Conservation (phyloP, 1,140 invertebrate species). For the Anagrus nilaparvatae region DNA sequence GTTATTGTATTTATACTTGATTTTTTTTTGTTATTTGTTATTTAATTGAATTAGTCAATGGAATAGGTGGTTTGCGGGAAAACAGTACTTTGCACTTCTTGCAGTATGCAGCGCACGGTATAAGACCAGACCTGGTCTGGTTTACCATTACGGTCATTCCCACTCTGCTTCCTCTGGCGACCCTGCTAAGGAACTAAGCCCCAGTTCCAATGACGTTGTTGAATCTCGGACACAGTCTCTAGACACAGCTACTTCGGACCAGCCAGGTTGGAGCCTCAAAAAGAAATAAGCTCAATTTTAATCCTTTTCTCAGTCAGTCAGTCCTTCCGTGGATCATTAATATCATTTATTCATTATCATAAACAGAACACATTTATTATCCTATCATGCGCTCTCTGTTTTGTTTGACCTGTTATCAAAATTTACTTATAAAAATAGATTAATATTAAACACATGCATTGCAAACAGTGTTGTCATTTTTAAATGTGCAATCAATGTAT, state of each 20-base stretch:
- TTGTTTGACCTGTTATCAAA: too few relatives aligned
- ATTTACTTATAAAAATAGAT: too few relatives aligned
- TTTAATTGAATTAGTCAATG: slow-evolving; percentile 29
- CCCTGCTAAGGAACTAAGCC: slow-evolving; percentile 46
- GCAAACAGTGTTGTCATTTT: slow-evolving; percentile 18
- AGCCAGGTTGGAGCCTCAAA: slow-evolving; percentile 43
- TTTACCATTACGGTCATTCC: slow-evolving; percentile 94
- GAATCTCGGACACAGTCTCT: slow-evolving; percentile 44
- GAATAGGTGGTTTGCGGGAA: slow-evolving; percentile 43
- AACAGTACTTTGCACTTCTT: slow-evolving; percentile 47
- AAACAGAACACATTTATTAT: slow-evolving; percentile 13
- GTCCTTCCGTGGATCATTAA: slow-evolving; percentile 17
- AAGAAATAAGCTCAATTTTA: slow-evolving; percentile 40
- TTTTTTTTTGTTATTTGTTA: slow-evolving; percentile 8
- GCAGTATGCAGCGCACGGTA: slow-evolving; percentile 93
- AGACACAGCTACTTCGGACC: slow-evolving; percentile 43
- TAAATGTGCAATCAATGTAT: slow-evolving; percentile 6
- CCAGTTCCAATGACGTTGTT: slow-evolving; percentile 43
- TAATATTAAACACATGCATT: slow-evolving; percentile 20
- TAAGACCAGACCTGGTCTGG: slow-evolving; percentile 92
- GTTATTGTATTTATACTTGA: neutral
- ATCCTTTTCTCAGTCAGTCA: slow-evolving; percentile 24
- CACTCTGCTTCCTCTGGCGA: slow-evolving; percentile 55
- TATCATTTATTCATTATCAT: slow-evolving; percentile 15
- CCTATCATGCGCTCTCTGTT: slow-evolving; percentile 14